A percentile compares a stretch with the other conserved stretches of the same genome.
These are phyloP conservation scores for Gymnoscelis rufifasciata DNA, from an alignment of 2,888 invertebrate genomes.

Conservation along the genomic window DNA sequence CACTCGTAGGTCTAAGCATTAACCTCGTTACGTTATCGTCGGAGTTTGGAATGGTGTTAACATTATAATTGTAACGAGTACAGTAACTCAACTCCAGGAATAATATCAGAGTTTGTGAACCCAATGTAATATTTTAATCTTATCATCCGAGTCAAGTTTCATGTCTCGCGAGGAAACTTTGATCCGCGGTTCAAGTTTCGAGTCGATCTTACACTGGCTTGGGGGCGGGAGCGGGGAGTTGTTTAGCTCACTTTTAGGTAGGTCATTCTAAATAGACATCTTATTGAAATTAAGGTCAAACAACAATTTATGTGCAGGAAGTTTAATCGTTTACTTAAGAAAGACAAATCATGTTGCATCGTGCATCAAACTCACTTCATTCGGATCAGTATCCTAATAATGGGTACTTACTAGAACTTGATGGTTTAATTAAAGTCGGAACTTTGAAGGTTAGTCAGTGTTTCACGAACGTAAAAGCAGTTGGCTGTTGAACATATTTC, in stretches of 20 bases:
- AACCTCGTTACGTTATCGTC: conserved; percentile 38
- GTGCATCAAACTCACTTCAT: too few species aligned
- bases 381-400: not conserved
- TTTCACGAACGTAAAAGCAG: conserved; percentile 7
- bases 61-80: conserved; percentile 44
- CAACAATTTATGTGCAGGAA: too few species aligned
- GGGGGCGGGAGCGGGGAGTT: conserved; percentile 36
- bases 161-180: conserved; percentile 67
- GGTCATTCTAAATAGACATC: conserved; percentile 14
- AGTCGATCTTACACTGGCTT: conserved; percentile 58
- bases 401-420: conserved; percentile 1
- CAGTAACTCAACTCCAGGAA: conserved; percentile 42
- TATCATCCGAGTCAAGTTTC: conserved; percentile 70
- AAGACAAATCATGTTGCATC: too few species aligned
- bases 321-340: too few species aligned
- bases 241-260: conserved; percentile 22
- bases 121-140: conserved; percentile 73
- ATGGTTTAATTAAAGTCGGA: conserved; percentile 16
- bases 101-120: conserved; percentile 54
- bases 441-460: conserved; percentile 16
- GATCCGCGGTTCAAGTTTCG: conserved; percentile 65
- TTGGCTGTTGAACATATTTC: conserved; percentile 19
- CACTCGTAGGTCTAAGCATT: conserved; percentile 33
- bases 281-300: too few species aligned
- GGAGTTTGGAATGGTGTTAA: conserved; percentile 40